Evolutionary conservation across 2,888 invertebrate genomes (phyloP), one percentile per base, ranked within the genome.

Genomic region (Macaria notata): DNA sequence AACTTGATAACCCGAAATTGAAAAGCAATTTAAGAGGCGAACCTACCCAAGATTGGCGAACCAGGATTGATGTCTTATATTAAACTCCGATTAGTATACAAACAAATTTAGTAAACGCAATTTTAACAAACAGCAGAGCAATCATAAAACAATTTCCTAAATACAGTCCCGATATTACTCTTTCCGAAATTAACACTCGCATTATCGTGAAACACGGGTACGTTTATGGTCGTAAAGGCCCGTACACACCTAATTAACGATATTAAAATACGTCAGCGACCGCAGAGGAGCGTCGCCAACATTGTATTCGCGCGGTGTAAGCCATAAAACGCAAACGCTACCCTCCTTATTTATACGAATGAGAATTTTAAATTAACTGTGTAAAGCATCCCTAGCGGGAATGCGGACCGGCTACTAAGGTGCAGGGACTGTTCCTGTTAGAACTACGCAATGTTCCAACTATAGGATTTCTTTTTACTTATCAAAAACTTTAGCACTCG

Each of bases 301-400:
- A 82, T 81, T 84, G 85, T 86, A 83, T 88, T 88, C 87, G 88
- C 88, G 87, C 88, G 77, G 84, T 84, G 84, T 84, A 79, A 82
- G 85, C 90, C 79, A 90, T 91, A 90, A 91, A 91, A 90, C 88
- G 89, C 90, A 91, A 91, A 78, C 88, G 89, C 72, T 86, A 86
- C 89, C 89, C 88, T 86, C 88, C 88, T 88, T 86, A 88, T 89
- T 90, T 90, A 89, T 90, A 84, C 86, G 83, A 85, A 86, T 86
- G 89, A 87, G 89, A 87, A 90, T 90, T 91, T 91, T 88, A 90
- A 91, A 91, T 91, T 91, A 91, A 91, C 89, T 88, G 87, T 80
- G 85, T 90, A 88, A 83, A 88, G 81, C 83, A 76, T 79, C 86
- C 87, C 84, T 78, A 72, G 78, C 69, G 73, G 73, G 73, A 60